These are phyloP conservation scores for Nowickia ferox DNA, from an alignment of 2,888 invertebrate genomes.

Conservation along the genomic window DNA sequence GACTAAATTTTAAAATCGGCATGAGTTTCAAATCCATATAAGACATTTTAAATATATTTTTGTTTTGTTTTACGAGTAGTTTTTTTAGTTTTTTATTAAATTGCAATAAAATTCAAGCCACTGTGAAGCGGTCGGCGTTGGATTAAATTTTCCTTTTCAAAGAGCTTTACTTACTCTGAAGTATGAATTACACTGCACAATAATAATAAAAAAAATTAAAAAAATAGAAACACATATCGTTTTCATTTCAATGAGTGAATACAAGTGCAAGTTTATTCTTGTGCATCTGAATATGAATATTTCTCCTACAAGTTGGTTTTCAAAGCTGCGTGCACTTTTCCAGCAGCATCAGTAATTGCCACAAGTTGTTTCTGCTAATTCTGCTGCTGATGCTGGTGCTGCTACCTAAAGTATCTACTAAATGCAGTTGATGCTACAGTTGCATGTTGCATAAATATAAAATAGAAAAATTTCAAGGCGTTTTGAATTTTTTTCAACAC, in stretches of 20 bases:
- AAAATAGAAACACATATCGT: conserved; percentile 57
- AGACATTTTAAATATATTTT: neutral
- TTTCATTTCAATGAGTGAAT: conserved; percentile 64
- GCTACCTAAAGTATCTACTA: neutral
- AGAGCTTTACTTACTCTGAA: conserved; percentile 14
- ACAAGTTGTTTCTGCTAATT: conserved; percentile 19
- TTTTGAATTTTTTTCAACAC: conserved; percentile 48
- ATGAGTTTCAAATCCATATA: neutral
- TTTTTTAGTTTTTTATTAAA: neutral
- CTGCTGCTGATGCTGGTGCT: neutral
- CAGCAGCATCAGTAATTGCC: conserved; percentile 43
- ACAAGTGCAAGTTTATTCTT: conserved; percentile 57
- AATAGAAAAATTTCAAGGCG: conserved; percentile 51
- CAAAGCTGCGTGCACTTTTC: conserved; percentile 48
- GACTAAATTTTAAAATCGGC: no score
- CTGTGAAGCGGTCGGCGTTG: conserved; percentile 17
- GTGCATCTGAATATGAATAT: conserved; percentile 1
- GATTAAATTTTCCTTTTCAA: conserved; percentile 45
- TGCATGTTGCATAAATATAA: conserved; percentile 70
- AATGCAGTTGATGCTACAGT: conserved; percentile 57
- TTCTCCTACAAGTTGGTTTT: conserved; percentile 1
- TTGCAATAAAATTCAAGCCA: neutral
- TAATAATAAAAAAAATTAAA: conserved; percentile 27
- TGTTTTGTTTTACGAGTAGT: no score
- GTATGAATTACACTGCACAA: conserved; percentile 66